Base-by-base conservation (phyloP, 2,113 vertebrate species). In the Oxyruncus cristatus region DNA sequence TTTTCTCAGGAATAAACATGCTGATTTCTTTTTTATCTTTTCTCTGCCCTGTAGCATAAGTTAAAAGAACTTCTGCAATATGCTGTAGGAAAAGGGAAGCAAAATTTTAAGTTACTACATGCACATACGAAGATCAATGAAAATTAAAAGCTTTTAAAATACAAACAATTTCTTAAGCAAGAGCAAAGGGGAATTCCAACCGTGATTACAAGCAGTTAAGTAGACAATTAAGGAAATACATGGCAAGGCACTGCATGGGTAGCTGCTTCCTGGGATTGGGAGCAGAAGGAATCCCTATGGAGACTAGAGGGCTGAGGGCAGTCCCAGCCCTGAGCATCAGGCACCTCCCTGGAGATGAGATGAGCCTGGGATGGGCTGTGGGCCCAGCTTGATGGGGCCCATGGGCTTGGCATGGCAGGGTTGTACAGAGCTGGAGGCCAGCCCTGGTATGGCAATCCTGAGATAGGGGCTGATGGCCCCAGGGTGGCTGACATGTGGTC, bases 351-450 rank as follows among this genome's bases (percentile, higher is more conserved):
- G 46, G 17, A 42, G 13, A 44, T 2, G 14, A 14, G 28, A 52
- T 0, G 5, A 71, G 37, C 41, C 46, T 1, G 2, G 56, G 42
- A 14, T n/a, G 30, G 42, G 56, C 35, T 1, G 1, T 46, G 26
- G 21, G 17, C 32, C 22, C 14, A 11, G 50, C 53, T 46, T 1
- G 0, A 19, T 39, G 49, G 8, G 8, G 1, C 18, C 28, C 33
- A 9, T 6, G 21, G n/a, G 30, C 0, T 1, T 0, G 11, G 33
- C 27, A 49, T 35, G 22, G 44, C 22, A 23, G 24, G 22, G 12
- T 15, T 56, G 14, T 30, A 33, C 37, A 53, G 18, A 52, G 20
- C 28, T 88, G 47, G 72, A 63, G 53, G 65, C 21, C 1, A 3
- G 17, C 30, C 28, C 24, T 77, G 41, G 46, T 74, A 33, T 4